Conservation (phyloP, 2,113 vertebrate species). For the Myodes glareolus region DNA sequence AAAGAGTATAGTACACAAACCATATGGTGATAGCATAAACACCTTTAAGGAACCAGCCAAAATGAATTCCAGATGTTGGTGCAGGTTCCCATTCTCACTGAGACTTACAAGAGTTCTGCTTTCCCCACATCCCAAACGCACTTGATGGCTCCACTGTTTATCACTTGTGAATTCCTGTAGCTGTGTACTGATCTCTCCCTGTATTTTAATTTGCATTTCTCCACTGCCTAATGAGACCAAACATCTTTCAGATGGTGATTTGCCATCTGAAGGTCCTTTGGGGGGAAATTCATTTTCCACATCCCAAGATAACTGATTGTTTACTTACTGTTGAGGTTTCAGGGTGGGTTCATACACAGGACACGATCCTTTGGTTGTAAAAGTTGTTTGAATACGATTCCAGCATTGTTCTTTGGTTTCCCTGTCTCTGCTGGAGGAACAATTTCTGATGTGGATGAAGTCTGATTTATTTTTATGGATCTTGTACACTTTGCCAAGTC, state of each 20-base stretch:
- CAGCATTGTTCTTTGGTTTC: background rate
- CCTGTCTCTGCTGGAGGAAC: background rate
- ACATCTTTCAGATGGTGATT: conserved; percentile 3
- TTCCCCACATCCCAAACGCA: background rate
- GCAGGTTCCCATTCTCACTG: background rate
- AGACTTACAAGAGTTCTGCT: background rate
- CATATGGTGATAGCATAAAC: background rate
- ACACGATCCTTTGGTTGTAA: background rate
- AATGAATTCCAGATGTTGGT: background rate
- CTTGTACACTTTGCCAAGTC: background rate
- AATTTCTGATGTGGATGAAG: background rate
- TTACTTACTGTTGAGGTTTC: background rate
- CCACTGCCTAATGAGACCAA: background rate
- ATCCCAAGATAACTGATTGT: background rate
- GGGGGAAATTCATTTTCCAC: background rate
- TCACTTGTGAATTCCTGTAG: background rate
- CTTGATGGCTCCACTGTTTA: background rate
- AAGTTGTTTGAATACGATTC: background rate
- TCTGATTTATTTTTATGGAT: conserved; percentile 10
- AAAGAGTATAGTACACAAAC: background rate
- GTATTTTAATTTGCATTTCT: background rate
- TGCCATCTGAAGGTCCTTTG: background rate
- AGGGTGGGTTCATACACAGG: background rate
- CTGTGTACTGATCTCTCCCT: background rate
- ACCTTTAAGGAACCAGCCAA: background rate